These are phyloP conservation scores for Cryptotis parvus DNA, from an alignment of 2,113 vertebrate species.

Conservation along the genomic window DNA sequence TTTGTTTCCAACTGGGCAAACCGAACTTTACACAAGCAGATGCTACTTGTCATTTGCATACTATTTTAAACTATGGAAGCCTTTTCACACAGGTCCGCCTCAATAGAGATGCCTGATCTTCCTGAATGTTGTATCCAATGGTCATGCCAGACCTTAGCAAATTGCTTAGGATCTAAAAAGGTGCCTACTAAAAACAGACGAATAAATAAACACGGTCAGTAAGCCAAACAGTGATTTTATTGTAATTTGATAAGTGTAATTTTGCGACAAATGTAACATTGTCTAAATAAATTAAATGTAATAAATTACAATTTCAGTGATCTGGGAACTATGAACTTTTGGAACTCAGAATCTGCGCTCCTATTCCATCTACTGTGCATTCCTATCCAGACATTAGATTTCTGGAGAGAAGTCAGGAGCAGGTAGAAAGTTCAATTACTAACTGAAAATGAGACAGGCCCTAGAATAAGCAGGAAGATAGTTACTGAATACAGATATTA, in stretches of 20 bases:
- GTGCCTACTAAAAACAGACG: neutral
- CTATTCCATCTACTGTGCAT: neutral
- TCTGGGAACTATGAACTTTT: neutral
- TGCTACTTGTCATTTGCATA: neutral
- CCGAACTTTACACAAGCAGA: neutral
- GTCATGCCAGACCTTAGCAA: neutral
- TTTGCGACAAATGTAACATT: neutral
- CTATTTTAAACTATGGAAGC: neutral
- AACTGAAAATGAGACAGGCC: neutral
- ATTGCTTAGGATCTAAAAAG: neutral
- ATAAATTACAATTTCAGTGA: constrained; percentile 17
- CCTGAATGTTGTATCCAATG: neutral
- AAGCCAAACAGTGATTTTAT: constrained; percentile 41
- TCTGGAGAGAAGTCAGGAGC: neutral
- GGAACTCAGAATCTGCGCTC: constrained; percentile 3
- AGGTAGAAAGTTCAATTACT: constrained; percentile 2
- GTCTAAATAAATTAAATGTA: too few relatives aligned
- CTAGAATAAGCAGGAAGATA: neutral
- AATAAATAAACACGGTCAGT: neutral
- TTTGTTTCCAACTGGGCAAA: neutral
- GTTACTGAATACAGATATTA: neutral
- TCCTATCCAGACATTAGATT: neutral
- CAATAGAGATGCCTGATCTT: neutral
- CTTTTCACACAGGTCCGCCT: neutral
- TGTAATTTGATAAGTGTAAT: neutral